Percentiles rank a stretch among this genome's conserved stretches.
phyloP scores from a whole-genome alignment of 2,888 invertebrate genomes.

The Ochropleura plecta region DNA sequence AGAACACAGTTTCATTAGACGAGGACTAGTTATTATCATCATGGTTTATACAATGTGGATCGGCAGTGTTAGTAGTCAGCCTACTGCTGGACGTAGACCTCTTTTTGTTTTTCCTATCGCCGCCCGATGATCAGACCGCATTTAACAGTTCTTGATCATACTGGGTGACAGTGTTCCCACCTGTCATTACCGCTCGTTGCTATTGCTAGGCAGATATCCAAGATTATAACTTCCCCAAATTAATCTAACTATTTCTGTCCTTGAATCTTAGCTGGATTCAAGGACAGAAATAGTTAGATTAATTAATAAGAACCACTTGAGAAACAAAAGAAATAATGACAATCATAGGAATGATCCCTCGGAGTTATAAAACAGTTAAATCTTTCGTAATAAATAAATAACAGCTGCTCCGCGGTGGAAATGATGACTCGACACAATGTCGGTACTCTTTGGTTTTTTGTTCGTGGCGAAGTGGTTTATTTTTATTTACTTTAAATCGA shows the following conservation, averaged over 20 bases:
- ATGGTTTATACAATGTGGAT: neutral
- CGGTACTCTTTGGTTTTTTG: slow-evolving; percentile 18
- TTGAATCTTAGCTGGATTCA: too few relatives aligned
- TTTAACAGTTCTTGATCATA: neutral
- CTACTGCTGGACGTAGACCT: neutral
- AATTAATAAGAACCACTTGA: slow-evolving; percentile 1
- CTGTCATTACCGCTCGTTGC: neutral
- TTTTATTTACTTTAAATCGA: slow-evolving; percentile 46
- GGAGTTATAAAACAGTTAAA: slow-evolving; percentile 21
- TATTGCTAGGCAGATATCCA: neutral
- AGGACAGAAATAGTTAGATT: neutral
- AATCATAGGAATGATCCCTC: neutral
- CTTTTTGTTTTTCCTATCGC: too few relatives aligned
- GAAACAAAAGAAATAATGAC: neutral
- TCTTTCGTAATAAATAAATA: slow-evolving; percentile 3
- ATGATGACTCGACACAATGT: slow-evolving; percentile 33
- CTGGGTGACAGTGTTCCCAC: neutral
- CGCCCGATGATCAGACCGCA: neutral
- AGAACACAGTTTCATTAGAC: neutral
- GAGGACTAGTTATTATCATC: neutral
- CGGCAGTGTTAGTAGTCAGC: neutral
- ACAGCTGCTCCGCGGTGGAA: slow-evolving; percentile 32
- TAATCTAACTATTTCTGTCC: too few relatives aligned
- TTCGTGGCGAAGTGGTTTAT: slow-evolving; percentile 28
- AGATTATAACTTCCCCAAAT: neutral